Conservation (phyloP, 53 echinoderm and acorn worm genomes). For the Luidia sarsii region DNA sequence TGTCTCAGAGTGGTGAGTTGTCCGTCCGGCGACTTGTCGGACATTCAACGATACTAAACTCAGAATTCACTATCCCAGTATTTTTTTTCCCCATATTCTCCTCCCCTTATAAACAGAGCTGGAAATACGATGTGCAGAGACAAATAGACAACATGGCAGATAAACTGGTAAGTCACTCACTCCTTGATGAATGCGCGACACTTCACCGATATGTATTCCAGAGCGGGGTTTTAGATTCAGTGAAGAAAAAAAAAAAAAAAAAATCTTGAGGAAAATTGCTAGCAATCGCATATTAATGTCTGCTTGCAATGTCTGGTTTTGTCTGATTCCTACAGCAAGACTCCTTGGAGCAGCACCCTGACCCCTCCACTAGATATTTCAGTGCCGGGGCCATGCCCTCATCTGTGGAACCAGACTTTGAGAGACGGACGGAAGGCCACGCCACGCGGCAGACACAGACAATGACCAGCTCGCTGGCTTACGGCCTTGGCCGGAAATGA, state of each 20-base stretch:
- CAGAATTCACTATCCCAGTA: too few species aligned
- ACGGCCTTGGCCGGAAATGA: constrained; percentile 40
- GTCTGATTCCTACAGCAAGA: constrained; percentile 44
- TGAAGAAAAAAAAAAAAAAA: too few species aligned
- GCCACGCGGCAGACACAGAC: constrained; percentile 17
- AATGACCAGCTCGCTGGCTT: constrained; percentile 36
- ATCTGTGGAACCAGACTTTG: constrained; percentile 25
- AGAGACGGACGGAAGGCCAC: constrained; percentile 5
- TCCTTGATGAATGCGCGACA: too few species aligned
- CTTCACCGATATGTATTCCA: too few species aligned
- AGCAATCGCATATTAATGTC: neutral
- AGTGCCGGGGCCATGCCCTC: neutral
- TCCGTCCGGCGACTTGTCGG: too few species aligned
- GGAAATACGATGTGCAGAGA: constrained; percentile 84
- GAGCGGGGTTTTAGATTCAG: too few species aligned
- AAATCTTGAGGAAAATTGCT: too few species aligned
- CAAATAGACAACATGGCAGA: constrained; percentile 74
- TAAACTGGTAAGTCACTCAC: constrained; percentile 81
- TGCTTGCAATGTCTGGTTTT: neutral
- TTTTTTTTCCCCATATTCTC: neutral
- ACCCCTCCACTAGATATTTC: constrained; percentile 33
- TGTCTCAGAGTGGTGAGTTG: too few species aligned
- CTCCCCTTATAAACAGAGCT: constrained; percentile 59
- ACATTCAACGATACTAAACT: too few species aligned
- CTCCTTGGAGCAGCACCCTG: constrained; percentile 74